Evolutionary conservation across 2,113 vertebrate species (phyloP).

Genomic region (Sigmodon hispidus): DNA sequence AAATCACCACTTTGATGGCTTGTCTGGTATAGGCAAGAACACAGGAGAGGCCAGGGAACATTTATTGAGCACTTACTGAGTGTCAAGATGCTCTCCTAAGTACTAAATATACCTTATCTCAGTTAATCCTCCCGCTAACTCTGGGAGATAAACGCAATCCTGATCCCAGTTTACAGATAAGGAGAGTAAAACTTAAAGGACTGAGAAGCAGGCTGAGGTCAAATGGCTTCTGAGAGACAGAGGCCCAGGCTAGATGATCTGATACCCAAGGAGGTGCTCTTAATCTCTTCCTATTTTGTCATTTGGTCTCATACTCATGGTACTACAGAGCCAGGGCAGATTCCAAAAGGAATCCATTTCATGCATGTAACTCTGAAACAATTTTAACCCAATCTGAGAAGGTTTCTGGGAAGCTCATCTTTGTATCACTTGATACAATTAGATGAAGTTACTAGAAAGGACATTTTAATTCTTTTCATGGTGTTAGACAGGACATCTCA

Average conservation of each 20-base stretch:
- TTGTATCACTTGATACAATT: not conserved
- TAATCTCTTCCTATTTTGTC: not conserved
- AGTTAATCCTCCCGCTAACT: conserved; percentile 65
- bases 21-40: conserved; percentile 18
- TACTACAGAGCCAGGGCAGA: not conserved
- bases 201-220: conserved; percentile 60
- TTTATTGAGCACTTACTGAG: conserved; percentile 74
- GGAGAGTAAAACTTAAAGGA: conserved; percentile 36
- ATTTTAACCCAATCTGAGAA: conserved; percentile 9
- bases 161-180: conserved; percentile 73
- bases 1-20: not conserved
- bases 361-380: not conserved
- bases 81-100: conserved; percentile 29
- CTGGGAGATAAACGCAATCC: conserved; percentile 66
- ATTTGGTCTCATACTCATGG: not conserved
- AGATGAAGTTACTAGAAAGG: conserved; percentile 33
- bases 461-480: not conserved
- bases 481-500: not conserved
- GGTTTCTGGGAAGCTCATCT: not conserved
- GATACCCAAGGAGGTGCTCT: conserved; percentile 5
- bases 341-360: not conserved
- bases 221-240: conserved; percentile 52
- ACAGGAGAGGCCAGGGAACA: not conserved
- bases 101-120: conserved; percentile 65
- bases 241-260: not conserved